Base-by-base conservation (phyloP, 1,140 invertebrate genomes). In the Drosophila murphyi region DNA sequence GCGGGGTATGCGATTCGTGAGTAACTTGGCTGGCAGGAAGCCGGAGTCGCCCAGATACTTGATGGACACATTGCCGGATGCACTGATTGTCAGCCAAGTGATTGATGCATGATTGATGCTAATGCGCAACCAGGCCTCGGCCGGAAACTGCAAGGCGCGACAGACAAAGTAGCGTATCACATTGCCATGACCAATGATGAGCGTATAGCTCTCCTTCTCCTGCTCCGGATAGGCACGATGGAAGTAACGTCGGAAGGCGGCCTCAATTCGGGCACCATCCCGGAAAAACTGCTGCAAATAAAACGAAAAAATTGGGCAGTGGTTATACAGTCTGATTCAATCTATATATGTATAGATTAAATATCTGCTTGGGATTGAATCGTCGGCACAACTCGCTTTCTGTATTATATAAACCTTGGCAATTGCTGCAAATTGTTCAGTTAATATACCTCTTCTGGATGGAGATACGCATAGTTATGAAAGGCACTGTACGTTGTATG, bases 141-240 rank as follows among this genome's bases (percentile, higher is more conserved):
- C 96, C 8, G 98, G 98, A 87, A 99, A 97, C 93, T 99, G 99
- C n/a, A 99, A 93, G 0, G 98, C 98, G 93, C 98, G 98, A 94
- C 98, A 99, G 12, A 99, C 96, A 93, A 99, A 99, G 93, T 99
- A 99, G 67, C 99, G 94, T 80, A 99, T 99, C 7, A 99, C 98
- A 93, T 99, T 99, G 8, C 97, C 98, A 93, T 99, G 99, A 77
- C 98, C 99, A 4, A 99, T 98, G 50, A 99, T 94, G 34, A 99
- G 92, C 52, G 99, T 99, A 92, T 97, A 98, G 4, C 95, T 95
- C 92, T 99, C 98, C 65, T 96, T 93, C 52, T 95, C 94, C 93
- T 99, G 98, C 3, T 94, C 93, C 2, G 96, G 94, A 55, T 95
- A 93, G 20, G 99, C 98, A 63, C 99, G 94, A 93, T 99, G 95